Evolutionary conservation across 1,140 invertebrate species (phyloP).

Genomic region (Agrypnia vestita): DNA sequence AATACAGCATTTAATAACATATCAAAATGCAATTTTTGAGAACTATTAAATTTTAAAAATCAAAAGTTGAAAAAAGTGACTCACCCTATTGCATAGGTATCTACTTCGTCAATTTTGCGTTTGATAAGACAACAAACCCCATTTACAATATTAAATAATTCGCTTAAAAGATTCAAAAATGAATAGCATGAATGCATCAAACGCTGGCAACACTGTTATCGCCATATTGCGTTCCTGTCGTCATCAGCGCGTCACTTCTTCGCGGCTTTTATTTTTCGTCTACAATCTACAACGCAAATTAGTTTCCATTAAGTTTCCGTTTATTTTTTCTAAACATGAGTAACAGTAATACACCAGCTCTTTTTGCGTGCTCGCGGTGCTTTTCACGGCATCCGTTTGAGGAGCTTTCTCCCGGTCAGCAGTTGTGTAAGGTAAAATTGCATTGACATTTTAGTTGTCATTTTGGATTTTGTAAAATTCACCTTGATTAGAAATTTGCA

Average conservation of each 20-base stretch:
- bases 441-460: constrained; percentile 50
- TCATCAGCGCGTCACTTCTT: constrained; percentile 28
- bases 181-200: no score
- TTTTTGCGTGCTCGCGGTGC: constrained; percentile 96
- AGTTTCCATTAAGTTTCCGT: constrained; percentile 18
- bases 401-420: constrained; percentile 94
- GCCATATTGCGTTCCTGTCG: constrained; percentile 32
- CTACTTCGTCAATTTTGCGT: no score
- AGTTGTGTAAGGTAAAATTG: constrained; percentile 92
- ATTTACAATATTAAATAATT: no score
- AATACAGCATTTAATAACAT: no score
- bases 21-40: no score
- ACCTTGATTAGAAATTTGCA: not conserved
- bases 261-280: constrained; percentile 16
- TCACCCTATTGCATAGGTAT: no score
- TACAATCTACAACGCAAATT: constrained; percentile 6
- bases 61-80: no score
- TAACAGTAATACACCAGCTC: constrained; percentile 64
- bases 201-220: not conserved
- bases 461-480: constrained; percentile 7
- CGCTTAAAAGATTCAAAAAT: no score
- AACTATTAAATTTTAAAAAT: no score
- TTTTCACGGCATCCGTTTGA: constrained; percentile 96
- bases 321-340: constrained; percentile 25
- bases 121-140: no score